phyloP scores from a whole-genome alignment of 1,140 invertebrate genomes.

The Archegozetes longisetosus region DNA sequence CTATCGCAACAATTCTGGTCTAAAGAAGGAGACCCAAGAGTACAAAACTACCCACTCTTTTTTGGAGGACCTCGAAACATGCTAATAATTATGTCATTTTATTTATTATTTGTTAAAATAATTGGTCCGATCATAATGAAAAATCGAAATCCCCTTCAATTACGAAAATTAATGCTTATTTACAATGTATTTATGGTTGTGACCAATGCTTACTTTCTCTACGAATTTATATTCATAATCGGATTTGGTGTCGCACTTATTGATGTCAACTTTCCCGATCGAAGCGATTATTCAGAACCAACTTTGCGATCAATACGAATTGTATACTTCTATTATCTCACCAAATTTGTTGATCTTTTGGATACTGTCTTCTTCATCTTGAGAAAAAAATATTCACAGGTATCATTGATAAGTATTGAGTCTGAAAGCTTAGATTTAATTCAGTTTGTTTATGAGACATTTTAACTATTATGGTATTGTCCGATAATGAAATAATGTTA shows the following conservation, averaged over 20 bases:
- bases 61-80: neutral
- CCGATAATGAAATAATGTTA: too few species aligned
- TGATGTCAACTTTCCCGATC: neutral
- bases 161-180: conserved; percentile 56
- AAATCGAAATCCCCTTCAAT: conserved; percentile 54
- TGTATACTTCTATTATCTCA: conserved; percentile 70
- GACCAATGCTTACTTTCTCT: conserved; percentile 19
- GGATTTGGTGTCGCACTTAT: conserved; percentile 7
- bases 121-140: conserved; percentile 65
- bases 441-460: too few species aligned
- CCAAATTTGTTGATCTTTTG: conserved; percentile 80
- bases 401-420: conserved; percentile 84
- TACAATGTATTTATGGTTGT: conserved; percentile 65
- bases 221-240: conserved; percentile 2
- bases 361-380: conserved; percentile 84
- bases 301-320: neutral
- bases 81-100: neutral
- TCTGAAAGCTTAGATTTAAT: too few species aligned
- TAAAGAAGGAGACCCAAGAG: conserved; percentile 11
- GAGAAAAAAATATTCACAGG: conserved; percentile 66
- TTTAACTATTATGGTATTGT: too few species aligned
- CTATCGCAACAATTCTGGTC: neutral
- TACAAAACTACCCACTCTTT: neutral
- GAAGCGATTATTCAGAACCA: neutral
- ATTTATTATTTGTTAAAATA: conserved; percentile 21